Conservation (phyloP, 2,113 vertebrate genomes). For the Syrrhaptes paradoxus region DNA sequence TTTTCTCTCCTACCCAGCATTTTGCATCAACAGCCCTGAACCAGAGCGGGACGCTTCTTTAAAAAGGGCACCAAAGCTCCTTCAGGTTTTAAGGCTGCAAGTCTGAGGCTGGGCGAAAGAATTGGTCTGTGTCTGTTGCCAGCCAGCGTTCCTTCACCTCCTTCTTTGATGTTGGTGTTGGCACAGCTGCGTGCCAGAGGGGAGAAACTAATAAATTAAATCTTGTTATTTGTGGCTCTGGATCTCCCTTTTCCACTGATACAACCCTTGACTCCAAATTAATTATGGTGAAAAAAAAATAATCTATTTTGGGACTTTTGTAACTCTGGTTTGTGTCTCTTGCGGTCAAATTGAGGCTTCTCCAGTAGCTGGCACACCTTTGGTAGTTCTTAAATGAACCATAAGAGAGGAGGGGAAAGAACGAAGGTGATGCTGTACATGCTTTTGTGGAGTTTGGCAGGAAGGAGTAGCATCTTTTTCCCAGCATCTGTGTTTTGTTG, state of each 20-base stretch:
- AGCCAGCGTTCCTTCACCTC: neutral
- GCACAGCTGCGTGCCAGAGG: neutral
- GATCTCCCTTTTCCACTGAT: neutral
- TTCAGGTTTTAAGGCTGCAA: neutral
- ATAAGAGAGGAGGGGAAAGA: neutral
- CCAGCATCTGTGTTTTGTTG: neutral
- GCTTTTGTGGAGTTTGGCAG: neutral
- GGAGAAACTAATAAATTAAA: neutral
- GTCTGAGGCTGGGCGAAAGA: neutral
- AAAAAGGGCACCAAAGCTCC: neutral
- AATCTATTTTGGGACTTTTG: neutral
- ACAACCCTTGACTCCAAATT: neutral
- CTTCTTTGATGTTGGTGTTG: neutral
- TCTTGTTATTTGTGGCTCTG: neutral
- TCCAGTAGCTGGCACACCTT: neutral
- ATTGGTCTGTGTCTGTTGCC: neutral
- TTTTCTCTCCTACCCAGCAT: neutral
- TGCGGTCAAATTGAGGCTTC: neutral
- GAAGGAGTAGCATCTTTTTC: neutral
- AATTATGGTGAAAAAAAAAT: neutral
- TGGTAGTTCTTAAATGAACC: accelerated
- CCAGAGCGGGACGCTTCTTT: neutral
- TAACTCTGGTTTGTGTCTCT: neutral
- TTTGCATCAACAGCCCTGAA: neutral
- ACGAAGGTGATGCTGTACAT: accelerated